Base-by-base conservation (phyloP, 2,113 vertebrate genomes). In the Lucifuga dentata region DNA sequence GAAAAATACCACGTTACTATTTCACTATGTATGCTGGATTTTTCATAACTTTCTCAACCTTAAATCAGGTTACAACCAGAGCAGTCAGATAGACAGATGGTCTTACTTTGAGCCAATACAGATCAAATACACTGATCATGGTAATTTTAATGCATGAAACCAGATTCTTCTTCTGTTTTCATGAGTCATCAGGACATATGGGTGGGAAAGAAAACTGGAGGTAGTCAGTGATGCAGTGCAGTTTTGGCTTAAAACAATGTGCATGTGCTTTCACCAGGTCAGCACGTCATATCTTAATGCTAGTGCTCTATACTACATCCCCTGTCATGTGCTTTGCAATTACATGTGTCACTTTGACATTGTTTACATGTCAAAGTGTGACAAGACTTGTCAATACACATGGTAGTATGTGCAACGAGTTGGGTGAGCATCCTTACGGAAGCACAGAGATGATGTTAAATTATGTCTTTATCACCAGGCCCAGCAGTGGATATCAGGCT, bases 131-230 rank as follows among this genome's bases (percentile, higher is more conserved):
- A 35, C 20, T 11, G 10, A 46, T 46, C 46, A 24, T 69, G n/a
- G 11, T 68, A 50, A 62, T 73, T 68, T 78, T 45, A 32, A 15
- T 41, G 44, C 3, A 29, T 29, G 26, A 29, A 11, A 69, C 24
- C 10, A 12, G 2, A n/a, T 40, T 15, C n/a, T 35, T 19, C 15
- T 12, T 43, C 39, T 23, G 20, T 58, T 39, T 38, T 3, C 7
- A 8, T n/a, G n/a, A n/a, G n/a, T n/a, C n/a, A n/a, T n/a, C n/a
- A n/a, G n/a, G n/a, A n/a, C n/a, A n/a, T n/a, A n/a, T n/a, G n/a
- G n/a, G n/a, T n/a, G n/a, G n/a, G n/a, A n/a, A n/a, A n/a, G n/a
- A n/a, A n/a, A n/a, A n/a, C n/a, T n/a, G n/a, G n/a, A n/a, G n/a
- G n/a, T n/a, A n/a, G n/a, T n/a, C n/a, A n/a, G 9, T 5, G 23